Evolutionary conservation across 2,113 vertebrate species (phyloP).

Genomic region (Scortum barcoo): DNA sequence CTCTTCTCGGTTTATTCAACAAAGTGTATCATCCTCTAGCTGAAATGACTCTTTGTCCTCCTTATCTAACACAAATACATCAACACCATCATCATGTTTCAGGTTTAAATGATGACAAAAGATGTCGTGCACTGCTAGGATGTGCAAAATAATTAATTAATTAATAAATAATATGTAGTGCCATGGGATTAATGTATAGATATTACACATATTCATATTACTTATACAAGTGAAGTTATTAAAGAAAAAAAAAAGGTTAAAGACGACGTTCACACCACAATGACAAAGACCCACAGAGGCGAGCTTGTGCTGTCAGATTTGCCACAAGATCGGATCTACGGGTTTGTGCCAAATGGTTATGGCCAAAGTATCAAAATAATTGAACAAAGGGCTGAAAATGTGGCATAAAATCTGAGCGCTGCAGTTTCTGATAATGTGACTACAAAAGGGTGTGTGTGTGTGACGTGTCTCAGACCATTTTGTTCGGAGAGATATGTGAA

Average conservation of each 20-base stretch:
- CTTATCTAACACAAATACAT: slow-evolving; percentile 5
- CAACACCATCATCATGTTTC: background rate
- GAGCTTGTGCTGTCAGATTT: slow-evolving; percentile 95
- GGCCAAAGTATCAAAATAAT: slow-evolving; percentile 76
- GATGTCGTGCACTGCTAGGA: background rate
- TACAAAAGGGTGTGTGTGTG: background rate
- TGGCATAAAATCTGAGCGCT: background rate
- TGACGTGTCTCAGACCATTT: background rate
- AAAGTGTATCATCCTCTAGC: background rate
- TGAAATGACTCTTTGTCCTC: background rate
- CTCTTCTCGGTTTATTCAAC: slow-evolving; percentile 20
- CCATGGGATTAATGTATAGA: background rate
- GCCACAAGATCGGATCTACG: slow-evolving; percentile 99
- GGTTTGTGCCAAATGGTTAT: slow-evolving; percentile 96
- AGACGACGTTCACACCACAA: slow-evolving; percentile 86
- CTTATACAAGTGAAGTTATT: background rate
- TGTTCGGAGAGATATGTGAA: background rate
- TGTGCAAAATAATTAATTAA: background rate
- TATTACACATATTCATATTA: background rate
- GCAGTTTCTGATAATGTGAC: background rate
- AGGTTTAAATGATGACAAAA: background rate
- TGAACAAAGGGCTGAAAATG: background rate
- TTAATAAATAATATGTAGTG: background rate
- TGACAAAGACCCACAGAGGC: slow-evolving; percentile 99
- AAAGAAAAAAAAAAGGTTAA: slow-evolving; percentile 28